Evolutionary conservation across 2,113 vertebrate genomes (phyloP).

Genomic region (Limanda limanda): DNA sequence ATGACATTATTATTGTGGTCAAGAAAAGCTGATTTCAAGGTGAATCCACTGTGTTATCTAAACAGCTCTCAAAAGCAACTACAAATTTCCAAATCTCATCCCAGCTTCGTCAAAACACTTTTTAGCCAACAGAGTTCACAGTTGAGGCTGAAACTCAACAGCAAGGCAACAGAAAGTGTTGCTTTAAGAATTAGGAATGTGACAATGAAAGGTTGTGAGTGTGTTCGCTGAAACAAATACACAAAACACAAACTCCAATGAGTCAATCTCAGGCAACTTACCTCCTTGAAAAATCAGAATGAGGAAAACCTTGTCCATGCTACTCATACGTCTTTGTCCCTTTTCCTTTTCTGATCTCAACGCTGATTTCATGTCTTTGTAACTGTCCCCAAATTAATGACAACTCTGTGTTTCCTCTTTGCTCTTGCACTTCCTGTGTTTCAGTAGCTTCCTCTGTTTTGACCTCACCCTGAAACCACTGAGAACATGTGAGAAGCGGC

Average conservation of each 20-base stretch:
- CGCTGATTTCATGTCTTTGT: neutral
- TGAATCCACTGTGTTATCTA: too few species aligned
- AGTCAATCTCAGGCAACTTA: slow-evolving; percentile 24
- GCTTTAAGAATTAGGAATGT: too few species aligned
- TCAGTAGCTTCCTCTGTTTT: neutral
- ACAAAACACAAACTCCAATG: neutral
- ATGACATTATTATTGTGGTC: too few species aligned
- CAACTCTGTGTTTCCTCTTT: slow-evolving; percentile 48
- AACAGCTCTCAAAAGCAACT: too few species aligned
- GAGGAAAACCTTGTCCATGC: slow-evolving; percentile 15
- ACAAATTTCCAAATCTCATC: too few species aligned
- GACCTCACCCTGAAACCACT: neutral
- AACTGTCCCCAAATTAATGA: neutral
- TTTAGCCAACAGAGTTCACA: too few species aligned
- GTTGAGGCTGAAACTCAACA: too few species aligned
- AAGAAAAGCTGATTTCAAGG: too few species aligned
- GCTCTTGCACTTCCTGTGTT: slow-evolving; percentile 20
- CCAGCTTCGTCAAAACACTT: too few species aligned
- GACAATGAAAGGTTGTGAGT: neutral
- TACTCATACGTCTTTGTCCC: neutral
- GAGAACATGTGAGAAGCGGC: too few species aligned
- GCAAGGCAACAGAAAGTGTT: too few species aligned
- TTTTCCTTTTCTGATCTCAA: neutral
- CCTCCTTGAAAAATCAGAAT: slow-evolving; percentile 43
- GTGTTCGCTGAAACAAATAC: neutral